These are phyloP conservation scores for Sinotaia quadrata DNA, from an alignment of 2,888 invertebrate species.

Conservation along the genomic window DNA sequence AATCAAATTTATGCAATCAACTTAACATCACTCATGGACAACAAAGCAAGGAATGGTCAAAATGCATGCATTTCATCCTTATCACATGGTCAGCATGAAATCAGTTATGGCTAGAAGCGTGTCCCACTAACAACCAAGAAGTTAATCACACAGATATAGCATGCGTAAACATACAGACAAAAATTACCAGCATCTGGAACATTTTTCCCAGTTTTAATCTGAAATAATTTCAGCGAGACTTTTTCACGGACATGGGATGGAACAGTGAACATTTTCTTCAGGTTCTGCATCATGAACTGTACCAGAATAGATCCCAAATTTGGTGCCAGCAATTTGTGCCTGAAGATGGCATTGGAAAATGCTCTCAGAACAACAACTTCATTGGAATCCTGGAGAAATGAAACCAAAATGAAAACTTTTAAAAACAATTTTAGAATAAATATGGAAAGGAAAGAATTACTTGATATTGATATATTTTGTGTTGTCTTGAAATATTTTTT, in stretches of 20 bases:
- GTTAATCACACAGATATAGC: no score
- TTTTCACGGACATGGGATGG: conserved; percentile 59
- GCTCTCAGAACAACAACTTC: conserved; percentile 52
- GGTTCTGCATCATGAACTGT: conserved; percentile 62
- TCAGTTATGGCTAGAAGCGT: not conserved
- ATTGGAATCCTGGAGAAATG: conserved; percentile 56
- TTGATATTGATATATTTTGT: no score
- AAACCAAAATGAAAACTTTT: no score
- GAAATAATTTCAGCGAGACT: conserved; percentile 41
- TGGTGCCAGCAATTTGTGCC: conserved; percentile 61
- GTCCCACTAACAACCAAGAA: no score
- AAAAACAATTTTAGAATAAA: not conserved
- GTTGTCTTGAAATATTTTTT: no score
- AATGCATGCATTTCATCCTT: no score
- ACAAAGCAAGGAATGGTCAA: no score
- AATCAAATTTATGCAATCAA: no score
- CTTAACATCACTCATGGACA: no score
- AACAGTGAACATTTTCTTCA: conserved; percentile 57
- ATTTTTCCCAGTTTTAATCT: conserved; percentile 37
- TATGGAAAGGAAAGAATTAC: no score
- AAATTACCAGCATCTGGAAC: conserved; percentile 34
- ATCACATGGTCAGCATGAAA: no score
- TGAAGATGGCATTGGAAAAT: conserved; percentile 60
- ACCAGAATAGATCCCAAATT: conserved; percentile 62
- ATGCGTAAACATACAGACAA: no score